Conservation (phyloP, 2,797 vertebrate species). For the Mastacembelus armatus region DNA sequence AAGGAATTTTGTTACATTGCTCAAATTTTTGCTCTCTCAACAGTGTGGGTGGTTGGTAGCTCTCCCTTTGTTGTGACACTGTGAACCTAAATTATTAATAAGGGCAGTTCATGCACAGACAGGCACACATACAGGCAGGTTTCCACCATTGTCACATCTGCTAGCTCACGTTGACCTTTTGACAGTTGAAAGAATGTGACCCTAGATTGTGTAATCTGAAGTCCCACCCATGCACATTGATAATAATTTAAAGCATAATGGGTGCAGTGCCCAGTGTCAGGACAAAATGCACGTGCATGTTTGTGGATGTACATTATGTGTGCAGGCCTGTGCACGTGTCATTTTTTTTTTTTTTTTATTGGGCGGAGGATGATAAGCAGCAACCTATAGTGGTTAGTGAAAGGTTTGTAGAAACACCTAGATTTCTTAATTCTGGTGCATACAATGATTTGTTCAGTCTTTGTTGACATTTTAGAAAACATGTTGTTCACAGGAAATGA, state of each 20-base stretch:
- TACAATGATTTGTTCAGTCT: not conserved
- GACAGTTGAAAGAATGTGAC: conserved; percentile 13
- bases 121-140: not conserved
- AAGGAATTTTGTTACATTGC: too few relatives aligned
- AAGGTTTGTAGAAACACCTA: not conserved
- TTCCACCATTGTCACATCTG: not conserved
- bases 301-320: too few relatives aligned
- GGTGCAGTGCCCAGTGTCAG: not conserved
- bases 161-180: not conserved
- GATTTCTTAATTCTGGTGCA: not conserved
- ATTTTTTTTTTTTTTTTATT: not conserved
- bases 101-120: not conserved
- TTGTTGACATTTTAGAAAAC: not conserved
- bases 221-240: not conserved
- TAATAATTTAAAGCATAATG: not conserved
- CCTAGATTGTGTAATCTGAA: conserved; percentile 22
- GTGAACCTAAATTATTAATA: not conserved
- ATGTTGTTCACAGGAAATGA: not conserved
- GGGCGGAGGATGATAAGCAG: not conserved
- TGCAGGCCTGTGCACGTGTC: not conserved
- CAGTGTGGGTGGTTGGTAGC: too few relatives aligned
- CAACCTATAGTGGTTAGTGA: not conserved
- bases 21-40: too few relatives aligned
- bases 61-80: not conserved
- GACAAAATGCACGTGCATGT: too few relatives aligned